Percentiles rank a stretch among this genome's conserved stretches.
Conservation (phyloP, 2,888 invertebrate species). For the Pyrocoelia pectoralis region DNA sequence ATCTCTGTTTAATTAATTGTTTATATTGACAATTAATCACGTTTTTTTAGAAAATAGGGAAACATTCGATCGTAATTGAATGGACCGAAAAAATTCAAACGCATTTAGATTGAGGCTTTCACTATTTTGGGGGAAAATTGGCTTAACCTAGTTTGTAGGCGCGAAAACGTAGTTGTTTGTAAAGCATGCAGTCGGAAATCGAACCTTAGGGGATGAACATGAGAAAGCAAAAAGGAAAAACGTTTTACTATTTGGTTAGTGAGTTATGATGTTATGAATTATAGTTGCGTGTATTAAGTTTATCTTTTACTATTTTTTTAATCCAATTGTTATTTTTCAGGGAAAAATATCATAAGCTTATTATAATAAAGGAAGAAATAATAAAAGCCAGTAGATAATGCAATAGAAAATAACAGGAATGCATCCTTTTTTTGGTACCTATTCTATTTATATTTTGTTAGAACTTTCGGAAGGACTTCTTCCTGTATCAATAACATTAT, state of each 20-base stretch:
- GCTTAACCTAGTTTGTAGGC: conserved; percentile 11
- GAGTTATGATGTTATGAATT: neutral
- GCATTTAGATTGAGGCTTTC: neutral
- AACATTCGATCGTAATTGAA: no score
- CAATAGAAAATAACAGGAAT: no score
- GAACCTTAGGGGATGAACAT: conserved; percentile 8
- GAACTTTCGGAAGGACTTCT: no score
- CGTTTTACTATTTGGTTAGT: conserved; percentile 6
- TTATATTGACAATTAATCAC: conserved; percentile 5
- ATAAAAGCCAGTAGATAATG: no score
- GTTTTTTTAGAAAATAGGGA: no score
- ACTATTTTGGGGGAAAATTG: neutral
- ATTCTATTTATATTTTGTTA: no score
- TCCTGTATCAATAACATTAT: no score
- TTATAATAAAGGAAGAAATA: no score
- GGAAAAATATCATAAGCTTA: no score
- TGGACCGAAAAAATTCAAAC: no score
- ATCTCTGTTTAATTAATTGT: conserved; percentile 30
- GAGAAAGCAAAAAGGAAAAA: conserved; percentile 3
- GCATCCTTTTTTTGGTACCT: no score
- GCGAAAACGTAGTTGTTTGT: conserved; percentile 9
- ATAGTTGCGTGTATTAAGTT: neutral
- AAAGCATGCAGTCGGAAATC: conserved; percentile 6
- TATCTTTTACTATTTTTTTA: neutral
- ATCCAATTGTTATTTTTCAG: no score